These are phyloP conservation scores for Rhodinocichla rosea DNA, from an alignment of 2,113 vertebrate genomes.

Conservation along the genomic window DNA sequence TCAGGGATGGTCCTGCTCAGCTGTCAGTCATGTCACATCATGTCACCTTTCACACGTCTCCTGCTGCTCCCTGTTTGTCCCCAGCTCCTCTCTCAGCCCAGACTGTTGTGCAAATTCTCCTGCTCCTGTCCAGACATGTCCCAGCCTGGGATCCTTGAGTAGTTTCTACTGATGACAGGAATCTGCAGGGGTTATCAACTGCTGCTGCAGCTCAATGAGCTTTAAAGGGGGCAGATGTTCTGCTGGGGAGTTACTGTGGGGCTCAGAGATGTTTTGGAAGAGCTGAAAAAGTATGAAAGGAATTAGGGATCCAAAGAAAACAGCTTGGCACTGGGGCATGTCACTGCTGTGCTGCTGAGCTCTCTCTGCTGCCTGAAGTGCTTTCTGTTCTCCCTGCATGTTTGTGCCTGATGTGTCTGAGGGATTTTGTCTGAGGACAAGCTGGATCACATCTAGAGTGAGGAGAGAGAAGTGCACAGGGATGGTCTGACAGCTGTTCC, in stretches of 20 bases:
- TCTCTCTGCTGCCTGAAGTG: background rate
- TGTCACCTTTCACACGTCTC: background rate
- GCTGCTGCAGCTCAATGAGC: background rate
- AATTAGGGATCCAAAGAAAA: background rate
- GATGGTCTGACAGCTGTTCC: background rate
- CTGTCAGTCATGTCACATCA: background rate
- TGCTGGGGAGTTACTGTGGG: background rate
- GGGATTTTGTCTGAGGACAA: background rate
- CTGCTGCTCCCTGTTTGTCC: background rate
- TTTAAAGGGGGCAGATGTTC: background rate
- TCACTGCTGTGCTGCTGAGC: background rate
- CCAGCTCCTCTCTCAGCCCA: background rate
- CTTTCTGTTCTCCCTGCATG: background rate
- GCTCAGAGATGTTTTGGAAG: background rate
- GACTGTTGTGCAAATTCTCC: background rate
- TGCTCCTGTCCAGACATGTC: background rate
- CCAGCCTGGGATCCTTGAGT: background rate
- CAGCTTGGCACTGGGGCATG: background rate
- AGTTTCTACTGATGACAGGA: background rate
- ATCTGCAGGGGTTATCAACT: background rate
- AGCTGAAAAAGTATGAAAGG: background rate
- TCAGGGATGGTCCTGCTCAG: rapidly evolving
- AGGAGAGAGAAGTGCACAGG: background rate
- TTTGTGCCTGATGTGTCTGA: background rate
- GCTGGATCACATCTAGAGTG: background rate